A percentile compares a stretch with the other conserved stretches of the same genome.
phyloP scores from a whole-genome alignment of 2,113 vertebrate species.

The Gnathochromis pfefferi region DNA sequence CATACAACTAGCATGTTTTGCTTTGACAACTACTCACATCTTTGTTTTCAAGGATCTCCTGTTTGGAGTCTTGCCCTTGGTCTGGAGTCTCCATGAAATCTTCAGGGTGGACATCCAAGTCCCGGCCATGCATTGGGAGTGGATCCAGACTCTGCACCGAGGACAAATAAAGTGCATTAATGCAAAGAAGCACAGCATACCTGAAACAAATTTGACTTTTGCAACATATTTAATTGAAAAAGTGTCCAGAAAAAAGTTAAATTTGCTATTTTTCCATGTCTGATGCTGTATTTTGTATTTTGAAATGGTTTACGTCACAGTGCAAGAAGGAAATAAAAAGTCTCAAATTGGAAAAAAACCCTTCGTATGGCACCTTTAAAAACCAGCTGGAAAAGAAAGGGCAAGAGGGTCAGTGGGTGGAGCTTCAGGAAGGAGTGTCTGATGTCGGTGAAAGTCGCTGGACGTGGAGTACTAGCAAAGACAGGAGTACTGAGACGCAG shows the following conservation, averaged over 20 bases:
- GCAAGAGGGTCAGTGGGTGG: background rate
- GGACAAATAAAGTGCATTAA: background rate
- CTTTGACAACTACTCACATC: slow-evolving; percentile 71
- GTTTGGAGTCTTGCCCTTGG: slow-evolving; percentile 81
- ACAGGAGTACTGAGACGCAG: background rate
- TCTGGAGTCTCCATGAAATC: slow-evolving; percentile 80
- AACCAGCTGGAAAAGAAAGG: background rate
- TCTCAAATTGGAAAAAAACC: background rate
- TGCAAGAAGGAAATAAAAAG: background rate
- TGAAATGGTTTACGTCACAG: background rate
- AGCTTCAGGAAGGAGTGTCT: background rate
- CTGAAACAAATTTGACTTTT: background rate
- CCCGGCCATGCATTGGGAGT: slow-evolving; percentile 80
- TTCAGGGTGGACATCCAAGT: slow-evolving; percentile 78
- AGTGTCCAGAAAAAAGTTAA: background rate
- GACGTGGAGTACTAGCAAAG: background rate
- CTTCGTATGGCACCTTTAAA: background rate
- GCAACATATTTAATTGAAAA: background rate
- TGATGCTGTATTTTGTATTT: background rate
- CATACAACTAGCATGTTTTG: background rate
- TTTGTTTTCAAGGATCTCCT: slow-evolving; percentile 95
- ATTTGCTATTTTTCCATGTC: background rate
- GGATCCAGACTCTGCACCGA: slow-evolving; percentile 83
- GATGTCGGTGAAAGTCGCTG: background rate
- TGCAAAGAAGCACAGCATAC: background rate